These are phyloP conservation scores for Octopus sinensis DNA, from an alignment of 1,140 invertebrate species.

Conservation along the genomic window DNA sequence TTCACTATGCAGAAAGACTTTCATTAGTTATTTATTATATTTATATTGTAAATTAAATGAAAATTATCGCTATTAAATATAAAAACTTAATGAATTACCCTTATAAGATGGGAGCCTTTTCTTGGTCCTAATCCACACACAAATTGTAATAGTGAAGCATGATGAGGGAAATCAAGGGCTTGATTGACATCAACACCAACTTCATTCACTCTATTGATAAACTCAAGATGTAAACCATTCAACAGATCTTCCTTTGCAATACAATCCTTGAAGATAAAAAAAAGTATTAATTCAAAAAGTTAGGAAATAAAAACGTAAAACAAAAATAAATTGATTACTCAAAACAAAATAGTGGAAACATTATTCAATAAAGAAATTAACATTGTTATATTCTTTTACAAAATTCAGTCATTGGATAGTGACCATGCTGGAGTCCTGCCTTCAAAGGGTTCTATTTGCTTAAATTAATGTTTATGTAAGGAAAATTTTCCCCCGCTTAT, in stretches of 20 bases:
- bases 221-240: conserved; percentile 83
- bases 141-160: conserved; percentile 87
- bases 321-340: not conserved
- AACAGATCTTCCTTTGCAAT: conserved; percentile 80
- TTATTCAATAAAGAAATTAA: no score
- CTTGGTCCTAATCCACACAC: conserved; percentile 94
- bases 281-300: conserved; percentile 4
- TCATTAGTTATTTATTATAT: no score
- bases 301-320: not conserved
- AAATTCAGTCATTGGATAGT: no score
- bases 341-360: no score
- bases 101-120: conserved; percentile 84
- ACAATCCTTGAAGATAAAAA: conserved; percentile 68
- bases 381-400: no score
- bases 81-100: conserved; percentile 30
- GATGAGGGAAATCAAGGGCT: conserved; percentile 82
- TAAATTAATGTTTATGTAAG: no score
- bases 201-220: conserved; percentile 90
- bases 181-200: conserved; percentile 98
- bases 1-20: no score
- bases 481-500: no score
- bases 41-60: no score
- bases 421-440: no score
- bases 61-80: not conserved
- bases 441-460: no score